phyloP scores from a whole-genome alignment of 2,113 vertebrate genomes.

The Tachysurus vachellii region DNA sequence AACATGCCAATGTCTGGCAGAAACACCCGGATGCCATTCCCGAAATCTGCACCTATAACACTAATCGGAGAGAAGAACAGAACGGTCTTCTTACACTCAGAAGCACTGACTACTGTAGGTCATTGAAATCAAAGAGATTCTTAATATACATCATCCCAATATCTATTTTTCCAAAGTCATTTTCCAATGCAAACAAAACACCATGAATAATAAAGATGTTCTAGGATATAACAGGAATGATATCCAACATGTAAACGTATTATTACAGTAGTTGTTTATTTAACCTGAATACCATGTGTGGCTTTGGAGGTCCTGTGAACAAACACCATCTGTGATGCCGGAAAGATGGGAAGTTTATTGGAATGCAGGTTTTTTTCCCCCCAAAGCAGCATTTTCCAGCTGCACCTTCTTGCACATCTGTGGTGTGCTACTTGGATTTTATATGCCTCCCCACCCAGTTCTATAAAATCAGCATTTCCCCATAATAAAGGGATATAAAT shows the following conservation, averaged over 20 bases:
- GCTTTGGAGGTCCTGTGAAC: constrained; percentile 2
- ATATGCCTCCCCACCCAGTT: constrained; percentile 69
- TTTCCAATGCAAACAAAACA: not conserved
- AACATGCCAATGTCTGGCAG: constrained; percentile 96
- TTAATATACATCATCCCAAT: not conserved
- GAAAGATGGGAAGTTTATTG: constrained; percentile 50
- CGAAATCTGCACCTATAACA: constrained; percentile 89
- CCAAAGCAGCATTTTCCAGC: constrained; percentile 47
- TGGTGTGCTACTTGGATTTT: constrained; percentile 61
- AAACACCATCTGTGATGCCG: constrained; percentile 56
- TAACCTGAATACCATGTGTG: not conserved
- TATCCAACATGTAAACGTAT: not conserved
- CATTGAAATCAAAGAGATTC: not conserved
- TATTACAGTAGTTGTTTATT: not conserved
- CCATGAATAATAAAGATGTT: not conserved
- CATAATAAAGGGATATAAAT: constrained; percentile 60
- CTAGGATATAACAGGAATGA: not conserved
- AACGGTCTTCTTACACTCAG: not conserved
- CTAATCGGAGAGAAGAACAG: constrained; percentile 65
- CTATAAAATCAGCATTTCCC: constrained; percentile 66
- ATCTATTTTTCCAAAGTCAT: not conserved
- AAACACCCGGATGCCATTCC: constrained; percentile 93
- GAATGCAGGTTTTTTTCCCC: constrained; percentile 50
- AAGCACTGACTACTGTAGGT: not conserved
- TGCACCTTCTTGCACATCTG: constrained; percentile 55